Evolutionary conservation across 2,797 vertebrate species (phyloP).

Genomic region (Anabacerthia variegaticeps): DNA sequence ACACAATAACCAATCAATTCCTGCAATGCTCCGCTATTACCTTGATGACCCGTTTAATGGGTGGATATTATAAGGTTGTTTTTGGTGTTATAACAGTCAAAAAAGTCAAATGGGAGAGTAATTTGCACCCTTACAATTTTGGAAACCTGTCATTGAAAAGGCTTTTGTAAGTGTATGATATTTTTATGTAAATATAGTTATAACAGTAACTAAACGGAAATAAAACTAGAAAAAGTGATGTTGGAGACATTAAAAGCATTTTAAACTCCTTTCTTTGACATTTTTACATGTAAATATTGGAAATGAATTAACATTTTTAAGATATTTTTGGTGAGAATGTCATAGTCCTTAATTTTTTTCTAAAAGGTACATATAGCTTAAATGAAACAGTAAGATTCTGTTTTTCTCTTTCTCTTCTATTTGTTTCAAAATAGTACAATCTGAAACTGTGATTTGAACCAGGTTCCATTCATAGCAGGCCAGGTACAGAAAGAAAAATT

Average conservation of each 20-base stretch:
- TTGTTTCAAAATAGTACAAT: neutral
- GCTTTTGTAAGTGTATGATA: neutral
- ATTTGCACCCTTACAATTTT: neutral
- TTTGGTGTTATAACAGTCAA: neutral
- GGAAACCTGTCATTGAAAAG: neutral
- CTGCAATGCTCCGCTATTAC: neutral
- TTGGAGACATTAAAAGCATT: neutral
- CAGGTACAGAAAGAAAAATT: neutral
- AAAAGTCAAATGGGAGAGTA: neutral
- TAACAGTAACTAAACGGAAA: neutral
- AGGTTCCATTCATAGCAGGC: neutral
- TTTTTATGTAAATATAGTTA: neutral
- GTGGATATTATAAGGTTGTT: neutral
- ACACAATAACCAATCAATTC: conserved; percentile 38
- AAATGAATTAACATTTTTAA: neutral
- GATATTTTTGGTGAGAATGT: neutral
- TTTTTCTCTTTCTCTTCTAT: neutral
- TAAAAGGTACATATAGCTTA: neutral
- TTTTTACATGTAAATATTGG: neutral
- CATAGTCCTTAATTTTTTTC: neutral
- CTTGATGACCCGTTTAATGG: conserved; percentile 6
- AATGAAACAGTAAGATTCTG: neutral
- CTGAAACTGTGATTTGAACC: neutral
- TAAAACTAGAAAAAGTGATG: neutral
- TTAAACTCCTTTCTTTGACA: neutral